Conservation (phyloP, 1,140 invertebrate genomes). For the Drusus annulatus region DNA sequence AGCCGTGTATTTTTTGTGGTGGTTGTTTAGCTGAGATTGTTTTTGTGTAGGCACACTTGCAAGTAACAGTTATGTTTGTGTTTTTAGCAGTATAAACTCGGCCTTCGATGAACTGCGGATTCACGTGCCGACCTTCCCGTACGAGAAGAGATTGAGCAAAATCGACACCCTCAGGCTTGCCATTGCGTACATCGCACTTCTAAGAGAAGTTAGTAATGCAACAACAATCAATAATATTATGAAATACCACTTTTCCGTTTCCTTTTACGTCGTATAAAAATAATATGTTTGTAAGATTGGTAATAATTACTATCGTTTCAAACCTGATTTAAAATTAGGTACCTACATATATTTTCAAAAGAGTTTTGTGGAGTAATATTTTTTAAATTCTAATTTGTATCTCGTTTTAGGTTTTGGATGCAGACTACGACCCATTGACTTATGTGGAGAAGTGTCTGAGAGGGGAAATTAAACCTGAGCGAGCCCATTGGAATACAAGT, state of each 20-base stretch:
- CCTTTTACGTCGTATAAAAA: no score
- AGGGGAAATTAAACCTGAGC: constrained; percentile 88
- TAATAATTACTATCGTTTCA: no score
- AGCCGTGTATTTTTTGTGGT: no score
- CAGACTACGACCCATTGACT: constrained; percentile 91
- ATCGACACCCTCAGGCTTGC: constrained; percentile 96
- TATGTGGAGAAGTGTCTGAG: constrained; percentile 94
- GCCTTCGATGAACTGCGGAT: constrained; percentile 96
- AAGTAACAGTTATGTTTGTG: constrained; percentile 59
- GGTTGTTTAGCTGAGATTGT: background rate
- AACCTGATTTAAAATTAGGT: no score
- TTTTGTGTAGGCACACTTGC: constrained; percentile 38
- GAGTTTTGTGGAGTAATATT: no score
- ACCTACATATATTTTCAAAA: no score
- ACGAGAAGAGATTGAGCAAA: constrained; percentile 97
- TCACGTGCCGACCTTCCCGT: constrained; percentile 98
- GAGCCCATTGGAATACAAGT: constrained; percentile 96
- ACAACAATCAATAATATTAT: background rate
- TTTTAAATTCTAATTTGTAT: constrained; percentile 3
- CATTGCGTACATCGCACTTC: constrained; percentile 96
- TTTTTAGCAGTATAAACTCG: constrained; percentile 97
- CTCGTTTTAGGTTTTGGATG: constrained; percentile 82
- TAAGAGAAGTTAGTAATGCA: constrained; percentile 78
- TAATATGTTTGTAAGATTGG: no score
- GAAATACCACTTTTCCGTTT: no score